Base-by-base conservation (phyloP, 2,113 vertebrate species). In the Cathartes aura region DNA sequence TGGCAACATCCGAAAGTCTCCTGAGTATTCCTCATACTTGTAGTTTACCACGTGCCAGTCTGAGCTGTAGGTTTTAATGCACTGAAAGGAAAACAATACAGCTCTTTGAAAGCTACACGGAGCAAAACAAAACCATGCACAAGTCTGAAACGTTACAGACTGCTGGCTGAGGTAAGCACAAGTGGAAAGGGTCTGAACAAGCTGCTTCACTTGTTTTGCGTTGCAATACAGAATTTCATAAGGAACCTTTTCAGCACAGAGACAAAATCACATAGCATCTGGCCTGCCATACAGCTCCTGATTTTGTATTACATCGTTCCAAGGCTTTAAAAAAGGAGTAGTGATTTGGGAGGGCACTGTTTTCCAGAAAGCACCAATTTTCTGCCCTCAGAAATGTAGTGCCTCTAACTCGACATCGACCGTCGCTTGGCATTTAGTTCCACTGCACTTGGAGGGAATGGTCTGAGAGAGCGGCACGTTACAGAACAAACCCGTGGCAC, bases 21-120 rank as follows among this genome's bases (percentile, higher is more conserved):
- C 99, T 1, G 99, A 99, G 97, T 99, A 99, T 56, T 99, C 99
- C 95, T 99, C 99, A 53, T 99, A 99, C 92, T 99, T 99, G 98
- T 99, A 99, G 98, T 99, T 99, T 91, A 99, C 98, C 50, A 99
- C 98, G 0, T 99, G 98, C 99, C 99, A 99, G 98, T 99, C 99
- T 11, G 98, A 99, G 98, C 99, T 99, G 97, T 99, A 99, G 96
- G 99, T 99, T 98, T 99, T 99, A 98, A 99, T 99, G 97, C 99
- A 99, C 99, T 99, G 98, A 86, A 98, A 98, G 84, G 94, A 96
- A 96, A 98, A 70, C 88, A 78, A 82, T 73, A 90, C 36, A 40
- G 55, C 32, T 84, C 67, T 83, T 89, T 89, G 70, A 92, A 92
- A 89, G 52, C 78, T 72, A 82, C 45, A 62, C 62, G 12, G 38